Base-by-base conservation (phyloP, 2,888 invertebrate genomes). In the Tetragnatha montana region DNA sequence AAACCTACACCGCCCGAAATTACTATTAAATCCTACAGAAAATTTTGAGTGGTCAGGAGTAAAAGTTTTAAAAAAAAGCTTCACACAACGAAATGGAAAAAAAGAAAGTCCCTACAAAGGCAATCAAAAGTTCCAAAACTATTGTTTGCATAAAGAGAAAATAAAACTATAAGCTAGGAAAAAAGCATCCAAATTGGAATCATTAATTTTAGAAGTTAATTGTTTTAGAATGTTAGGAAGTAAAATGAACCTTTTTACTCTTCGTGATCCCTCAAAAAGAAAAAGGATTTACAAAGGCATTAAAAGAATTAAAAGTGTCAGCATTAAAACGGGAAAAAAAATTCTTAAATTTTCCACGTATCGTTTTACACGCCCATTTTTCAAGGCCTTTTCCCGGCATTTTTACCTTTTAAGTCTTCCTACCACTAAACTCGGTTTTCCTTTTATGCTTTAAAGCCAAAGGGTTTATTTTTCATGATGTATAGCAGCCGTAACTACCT, bases 161-260 rank as follows among this genome's bases (percentile, higher is more conserved):
- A 60, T 60, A 60, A 60, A 60, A 60, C 14, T 17, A 60, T 60
- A 17, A 60, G 10, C 17, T 60, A 60, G 17, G 35, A 60, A 60
- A 60, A 60, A 17, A 60, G 60, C 12, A 17, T 35, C 35, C 22
- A 73, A 71, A 50, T 50, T 73, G 51, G 50, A 73, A 50, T 19
- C 21, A 81, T 81, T 73, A 81, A 81, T 81, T 22, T 71, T 14
- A 79, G 50, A 71, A 81, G 71, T 50, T 73, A 51, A 71, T 81
- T 81, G 81, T 71, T 81, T 73, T 60, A 60, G 50, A 70, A 51
- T 50, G 81, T 49, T 73, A 71, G 60, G 12, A n/a, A 50, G 50
- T 50, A 71, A 81, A 68, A 49, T 51, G 50, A 71, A 73, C 50
- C 14, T 73, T 81, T 60, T 73, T 81, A 71, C 21, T 50, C 0